Evolutionary conservation across 2,888 invertebrate genomes (phyloP).

Genomic region (Megalurothrips usitatus): DNA sequence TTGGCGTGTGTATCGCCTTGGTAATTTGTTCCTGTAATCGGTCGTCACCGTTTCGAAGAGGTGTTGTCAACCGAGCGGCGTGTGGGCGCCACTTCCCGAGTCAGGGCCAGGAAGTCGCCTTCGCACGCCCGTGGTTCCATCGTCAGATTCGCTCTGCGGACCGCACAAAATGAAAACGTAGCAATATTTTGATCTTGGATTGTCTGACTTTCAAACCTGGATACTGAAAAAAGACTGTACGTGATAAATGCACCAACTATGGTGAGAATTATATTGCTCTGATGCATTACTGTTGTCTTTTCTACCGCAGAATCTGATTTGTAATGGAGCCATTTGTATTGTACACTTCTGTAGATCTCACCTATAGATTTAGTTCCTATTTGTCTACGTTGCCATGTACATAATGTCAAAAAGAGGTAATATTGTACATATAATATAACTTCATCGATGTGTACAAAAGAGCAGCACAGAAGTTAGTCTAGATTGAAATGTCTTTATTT

Average conservation of each 20-base stretch:
- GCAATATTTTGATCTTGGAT: too few relatives aligned
- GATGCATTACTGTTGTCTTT: too few relatives aligned
- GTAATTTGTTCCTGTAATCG: conserved; percentile 9
- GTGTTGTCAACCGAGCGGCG: not conserved
- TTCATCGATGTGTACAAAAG: conserved; percentile 18
- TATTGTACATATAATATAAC: conserved; percentile 11
- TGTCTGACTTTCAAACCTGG: too few relatives aligned
- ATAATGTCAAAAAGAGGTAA: conserved; percentile 17
- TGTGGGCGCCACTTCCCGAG: not conserved
- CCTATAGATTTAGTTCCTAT: conserved; percentile 25
- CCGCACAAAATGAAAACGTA: too few relatives aligned
- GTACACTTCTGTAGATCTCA: conserved; percentile 19
- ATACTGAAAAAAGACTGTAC: not conserved
- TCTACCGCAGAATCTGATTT: not conserved
- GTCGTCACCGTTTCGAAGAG: not conserved
- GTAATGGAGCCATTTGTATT: conserved; percentile 1
- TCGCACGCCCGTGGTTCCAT: not conserved
- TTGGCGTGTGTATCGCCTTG: not conserved
- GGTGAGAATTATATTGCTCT: not conserved
- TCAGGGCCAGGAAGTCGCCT: not conserved
- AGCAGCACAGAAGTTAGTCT: not conserved
- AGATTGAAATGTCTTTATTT: conserved; percentile 19
- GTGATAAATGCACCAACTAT: not conserved
- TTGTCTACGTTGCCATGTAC: conserved; percentile 24
- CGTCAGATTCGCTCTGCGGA: too few relatives aligned